phyloP scores from a whole-genome alignment of 2,888 invertebrate species.

The Podabrus alpinus region DNA sequence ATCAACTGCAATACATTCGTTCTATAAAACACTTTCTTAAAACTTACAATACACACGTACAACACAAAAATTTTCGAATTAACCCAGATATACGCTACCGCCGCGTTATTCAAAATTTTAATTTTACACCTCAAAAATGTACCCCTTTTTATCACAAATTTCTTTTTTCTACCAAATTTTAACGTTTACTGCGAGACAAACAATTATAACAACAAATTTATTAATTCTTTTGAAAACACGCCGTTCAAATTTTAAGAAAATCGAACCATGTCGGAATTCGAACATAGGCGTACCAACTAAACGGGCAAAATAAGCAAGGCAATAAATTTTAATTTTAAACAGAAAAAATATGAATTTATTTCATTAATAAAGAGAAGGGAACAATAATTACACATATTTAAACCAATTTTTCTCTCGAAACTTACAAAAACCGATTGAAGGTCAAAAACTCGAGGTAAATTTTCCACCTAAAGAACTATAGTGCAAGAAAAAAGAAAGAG shows the following conservation, averaged over 20 bases:
- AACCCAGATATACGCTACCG: background rate
- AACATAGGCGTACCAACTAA: background rate
- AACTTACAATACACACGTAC: background rate
- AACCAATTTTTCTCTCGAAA: too few species aligned
- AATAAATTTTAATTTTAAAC: background rate
- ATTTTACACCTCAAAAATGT: background rate
- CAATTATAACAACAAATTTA: background rate
- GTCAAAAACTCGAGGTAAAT: background rate
- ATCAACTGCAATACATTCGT: constrained; percentile 5
- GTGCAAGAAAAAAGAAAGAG: background rate
- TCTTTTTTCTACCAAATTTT: background rate
- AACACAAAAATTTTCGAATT: background rate
- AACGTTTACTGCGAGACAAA: background rate
- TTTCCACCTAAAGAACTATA: background rate
- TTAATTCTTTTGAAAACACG: background rate
- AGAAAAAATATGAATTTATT: too few species aligned
- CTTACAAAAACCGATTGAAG: background rate
- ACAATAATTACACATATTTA: too few species aligned
- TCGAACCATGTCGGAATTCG: background rate
- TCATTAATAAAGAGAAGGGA: too few species aligned
- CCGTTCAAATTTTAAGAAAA: background rate
- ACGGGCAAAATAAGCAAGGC: background rate
- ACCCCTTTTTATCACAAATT: background rate
- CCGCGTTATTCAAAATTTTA: background rate
- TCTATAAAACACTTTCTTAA: constrained; percentile 4